These are phyloP conservation scores for Pongo pygmaeus DNA, from an alignment of 2,113 vertebrate genomes.

Conservation along the genomic window DNA sequence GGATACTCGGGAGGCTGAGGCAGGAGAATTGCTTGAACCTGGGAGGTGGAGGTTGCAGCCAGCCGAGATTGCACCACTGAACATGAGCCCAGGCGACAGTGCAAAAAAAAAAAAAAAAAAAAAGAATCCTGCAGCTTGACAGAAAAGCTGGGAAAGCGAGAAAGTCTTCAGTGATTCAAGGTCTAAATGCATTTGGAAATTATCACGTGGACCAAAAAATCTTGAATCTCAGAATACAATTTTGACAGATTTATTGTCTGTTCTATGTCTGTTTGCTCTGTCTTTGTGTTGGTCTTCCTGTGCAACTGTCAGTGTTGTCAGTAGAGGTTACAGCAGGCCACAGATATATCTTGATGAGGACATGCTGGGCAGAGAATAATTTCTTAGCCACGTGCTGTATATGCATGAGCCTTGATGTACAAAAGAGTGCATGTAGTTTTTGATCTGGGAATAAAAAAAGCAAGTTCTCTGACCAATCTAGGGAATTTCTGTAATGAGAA, in stretches of 20 bases:
- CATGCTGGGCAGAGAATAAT: background rate
- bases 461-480: background rate
- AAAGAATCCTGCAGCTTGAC: too few species aligned
- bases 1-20: too few species aligned
- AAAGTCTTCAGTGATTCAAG: background rate
- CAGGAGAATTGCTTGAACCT: too few species aligned
- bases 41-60: too few species aligned
- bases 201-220: background rate
- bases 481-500: slow-evolving; percentile 11
- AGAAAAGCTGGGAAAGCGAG: background rate
- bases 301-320: background rate
- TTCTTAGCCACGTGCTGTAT: background rate
- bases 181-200: background rate
- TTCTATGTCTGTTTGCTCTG: background rate
- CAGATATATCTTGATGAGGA: background rate
- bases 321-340: background rate
- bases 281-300: slow-evolving; percentile 12
- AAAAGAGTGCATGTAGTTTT: background rate
- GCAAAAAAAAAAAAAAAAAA: too few species aligned
- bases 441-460: slow-evolving; percentile 2
- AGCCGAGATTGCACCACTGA: too few species aligned
- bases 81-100: too few species aligned
- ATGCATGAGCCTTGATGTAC: background rate
- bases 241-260: background rate
- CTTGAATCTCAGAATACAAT: background rate